Conservation (phyloP, 2,797 vertebrate genomes). For the Trematomus bernacchii region DNA sequence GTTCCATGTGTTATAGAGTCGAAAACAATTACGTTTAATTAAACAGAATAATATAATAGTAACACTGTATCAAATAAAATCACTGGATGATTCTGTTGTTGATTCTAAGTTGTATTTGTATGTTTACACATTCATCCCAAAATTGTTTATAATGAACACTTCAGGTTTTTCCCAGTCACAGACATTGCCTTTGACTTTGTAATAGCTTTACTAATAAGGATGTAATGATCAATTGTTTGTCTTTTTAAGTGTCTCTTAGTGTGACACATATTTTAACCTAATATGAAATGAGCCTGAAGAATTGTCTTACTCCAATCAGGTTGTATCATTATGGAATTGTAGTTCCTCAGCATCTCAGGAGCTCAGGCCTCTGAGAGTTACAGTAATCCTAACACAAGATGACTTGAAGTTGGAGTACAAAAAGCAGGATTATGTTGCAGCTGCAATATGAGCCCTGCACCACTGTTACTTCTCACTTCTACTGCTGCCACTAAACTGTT, state of each 20-base stretch:
- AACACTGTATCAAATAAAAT: not conserved
- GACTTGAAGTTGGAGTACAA: conserved; percentile 39
- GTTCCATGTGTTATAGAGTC: no score
- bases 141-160: not conserved
- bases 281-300: conserved; percentile 18
- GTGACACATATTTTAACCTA: conserved; percentile 8
- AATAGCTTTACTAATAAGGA: not conserved
- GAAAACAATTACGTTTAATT: no score
- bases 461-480: conserved; percentile 40
- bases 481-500: conserved; percentile 30
- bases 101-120: conserved; percentile 7
- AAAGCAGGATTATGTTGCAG: conserved; percentile 47
- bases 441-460: conserved; percentile 29
- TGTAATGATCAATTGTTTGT: conserved; percentile 9
- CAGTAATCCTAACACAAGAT: conserved; percentile 56
- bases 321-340: conserved; percentile 14
- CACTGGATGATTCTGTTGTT: not conserved
- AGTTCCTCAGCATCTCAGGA: conserved; percentile 13
- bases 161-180: not conserved
- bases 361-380: conserved; percentile 33
- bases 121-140: not conserved
- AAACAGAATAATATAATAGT: not conserved
- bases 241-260: conserved; percentile 21
- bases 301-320: conserved; percentile 15
- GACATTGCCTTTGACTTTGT: conserved; percentile 2